Conservation (phyloP, 2,797 vertebrate species). For the Sphenodon punctatus region DNA sequence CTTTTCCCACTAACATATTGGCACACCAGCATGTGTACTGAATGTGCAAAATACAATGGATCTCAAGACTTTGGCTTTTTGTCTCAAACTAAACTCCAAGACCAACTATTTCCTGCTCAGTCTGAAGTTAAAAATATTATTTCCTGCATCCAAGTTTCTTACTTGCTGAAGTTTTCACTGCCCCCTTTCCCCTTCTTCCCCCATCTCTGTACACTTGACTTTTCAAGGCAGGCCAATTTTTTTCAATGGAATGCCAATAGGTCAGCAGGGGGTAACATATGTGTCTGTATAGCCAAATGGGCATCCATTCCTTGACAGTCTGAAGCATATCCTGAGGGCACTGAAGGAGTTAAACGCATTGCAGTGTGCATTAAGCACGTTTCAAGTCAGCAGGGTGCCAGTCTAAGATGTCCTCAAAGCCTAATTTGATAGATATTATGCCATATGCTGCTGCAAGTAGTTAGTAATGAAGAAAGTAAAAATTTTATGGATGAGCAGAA, state of each 20-base stretch:
- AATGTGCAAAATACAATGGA: background rate
- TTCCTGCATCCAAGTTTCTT: background rate
- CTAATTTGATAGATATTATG: constrained; percentile 88
- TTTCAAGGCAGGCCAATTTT: background rate
- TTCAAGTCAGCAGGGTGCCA: constrained; percentile 83
- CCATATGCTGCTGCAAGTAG: constrained; percentile 81
- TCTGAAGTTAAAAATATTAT: background rate
- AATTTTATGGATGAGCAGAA: constrained; percentile 86
- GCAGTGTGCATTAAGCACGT: constrained; percentile 81
- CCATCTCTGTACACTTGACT: too few relatives aligned
- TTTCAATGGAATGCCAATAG: background rate
- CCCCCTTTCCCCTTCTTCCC: too few relatives aligned
- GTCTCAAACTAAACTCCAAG: background rate
- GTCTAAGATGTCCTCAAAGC: constrained; percentile 84
- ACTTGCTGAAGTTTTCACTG: background rate
- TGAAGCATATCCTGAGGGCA: constrained; percentile 18
- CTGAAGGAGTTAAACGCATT: constrained; percentile 77
- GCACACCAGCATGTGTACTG: background rate
- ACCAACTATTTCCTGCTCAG: background rate
- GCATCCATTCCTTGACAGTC: constrained; percentile 34
- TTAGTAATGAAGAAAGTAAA: constrained; percentile 85
- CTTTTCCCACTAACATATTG: background rate
- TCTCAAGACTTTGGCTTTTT: background rate
- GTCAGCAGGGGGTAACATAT: background rate
- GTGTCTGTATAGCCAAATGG: constrained; percentile 2